Conservation (phyloP, 2,797 vertebrate species). For the Sylvilagus floridanus region DNA sequence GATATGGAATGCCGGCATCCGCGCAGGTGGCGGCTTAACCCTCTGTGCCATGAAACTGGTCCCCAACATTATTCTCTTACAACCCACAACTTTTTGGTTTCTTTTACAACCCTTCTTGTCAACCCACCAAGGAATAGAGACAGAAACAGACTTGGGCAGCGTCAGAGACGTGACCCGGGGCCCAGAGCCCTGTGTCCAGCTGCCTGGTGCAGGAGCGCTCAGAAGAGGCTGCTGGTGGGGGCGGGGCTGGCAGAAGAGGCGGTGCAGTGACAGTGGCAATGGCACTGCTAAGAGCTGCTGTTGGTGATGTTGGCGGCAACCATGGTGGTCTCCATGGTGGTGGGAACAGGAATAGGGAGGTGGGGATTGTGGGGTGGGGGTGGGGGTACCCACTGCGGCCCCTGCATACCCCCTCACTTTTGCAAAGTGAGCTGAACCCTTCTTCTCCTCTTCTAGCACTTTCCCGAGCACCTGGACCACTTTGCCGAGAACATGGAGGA, state of each 20-base stretch:
- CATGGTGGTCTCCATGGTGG: background rate
- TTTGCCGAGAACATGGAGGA: constrained; percentile 99
- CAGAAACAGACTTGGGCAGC: background rate
- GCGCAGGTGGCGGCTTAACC: too few species aligned
- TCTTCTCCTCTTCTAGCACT: constrained; percentile 84
- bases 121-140: background rate
- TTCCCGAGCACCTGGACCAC: constrained; percentile 92
- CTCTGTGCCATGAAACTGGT: too few species aligned
- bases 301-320: too few species aligned
- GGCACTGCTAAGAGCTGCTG: fast-evolving
- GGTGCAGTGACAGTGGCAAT: background rate
- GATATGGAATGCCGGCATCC: too few species aligned
- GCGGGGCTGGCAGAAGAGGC: background rate
- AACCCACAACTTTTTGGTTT: background rate
- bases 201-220: background rate
- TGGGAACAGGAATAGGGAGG: background rate
- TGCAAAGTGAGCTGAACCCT: background rate
- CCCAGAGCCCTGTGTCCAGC: background rate
- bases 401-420: background rate
- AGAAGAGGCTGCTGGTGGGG: background rate
- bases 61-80: background rate
- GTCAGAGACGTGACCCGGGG: background rate
- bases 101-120: background rate
- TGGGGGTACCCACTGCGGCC: background rate
- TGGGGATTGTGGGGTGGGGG: too few species aligned